A percentile compares a stretch with the other conserved stretches of the same genome.
These are phyloP conservation scores for Chorisops tibialis DNA, from an alignment of 2,888 invertebrate species.

Conservation along the genomic window DNA sequence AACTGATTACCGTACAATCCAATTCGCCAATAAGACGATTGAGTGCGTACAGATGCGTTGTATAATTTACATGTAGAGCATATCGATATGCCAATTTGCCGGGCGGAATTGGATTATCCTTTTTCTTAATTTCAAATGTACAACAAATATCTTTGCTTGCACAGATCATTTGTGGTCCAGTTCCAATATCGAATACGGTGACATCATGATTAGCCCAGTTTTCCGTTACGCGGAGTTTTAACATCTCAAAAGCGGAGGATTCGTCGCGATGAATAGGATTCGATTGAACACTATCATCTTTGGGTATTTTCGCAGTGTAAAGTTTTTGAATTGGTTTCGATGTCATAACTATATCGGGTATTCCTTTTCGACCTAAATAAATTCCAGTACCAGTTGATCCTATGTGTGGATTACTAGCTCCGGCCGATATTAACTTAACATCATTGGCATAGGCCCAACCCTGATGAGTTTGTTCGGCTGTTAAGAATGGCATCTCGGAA, in stretches of 20 bases:
- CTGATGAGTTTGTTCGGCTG: constrained; percentile 66
- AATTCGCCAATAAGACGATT: constrained; percentile 21
- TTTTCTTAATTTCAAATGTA: constrained; percentile 33
- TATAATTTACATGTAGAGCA: constrained; percentile 24
- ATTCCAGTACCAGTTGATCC: constrained; percentile 75
- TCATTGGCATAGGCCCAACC: constrained; percentile 66
- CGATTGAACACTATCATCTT: not conserved
- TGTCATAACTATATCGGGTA: constrained; percentile 27
- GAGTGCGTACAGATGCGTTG: constrained; percentile 4
- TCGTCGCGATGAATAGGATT: constrained; percentile 1
- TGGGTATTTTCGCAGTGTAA: constrained; percentile 28
- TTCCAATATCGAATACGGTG: constrained; percentile 7
- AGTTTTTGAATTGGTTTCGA: constrained; percentile 42
- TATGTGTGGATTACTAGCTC: constrained; percentile 60
- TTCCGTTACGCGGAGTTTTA: constrained; percentile 8
- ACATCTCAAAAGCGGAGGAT: constrained; percentile 11
- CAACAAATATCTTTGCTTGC: constrained; percentile 39
- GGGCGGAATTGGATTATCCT: constrained; percentile 17
- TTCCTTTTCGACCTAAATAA: constrained; percentile 57
- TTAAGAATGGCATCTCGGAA: constrained; percentile 74
- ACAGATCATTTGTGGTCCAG: constrained; percentile 21
- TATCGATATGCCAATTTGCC: constrained; percentile 25
- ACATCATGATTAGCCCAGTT: constrained; percentile 9
- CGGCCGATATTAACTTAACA: constrained; percentile 68
- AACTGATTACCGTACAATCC: constrained; percentile 51